These are phyloP conservation scores for Spilogale gracilis DNA, from an alignment of 2,113 vertebrate genomes.

Conservation along the genomic window DNA sequence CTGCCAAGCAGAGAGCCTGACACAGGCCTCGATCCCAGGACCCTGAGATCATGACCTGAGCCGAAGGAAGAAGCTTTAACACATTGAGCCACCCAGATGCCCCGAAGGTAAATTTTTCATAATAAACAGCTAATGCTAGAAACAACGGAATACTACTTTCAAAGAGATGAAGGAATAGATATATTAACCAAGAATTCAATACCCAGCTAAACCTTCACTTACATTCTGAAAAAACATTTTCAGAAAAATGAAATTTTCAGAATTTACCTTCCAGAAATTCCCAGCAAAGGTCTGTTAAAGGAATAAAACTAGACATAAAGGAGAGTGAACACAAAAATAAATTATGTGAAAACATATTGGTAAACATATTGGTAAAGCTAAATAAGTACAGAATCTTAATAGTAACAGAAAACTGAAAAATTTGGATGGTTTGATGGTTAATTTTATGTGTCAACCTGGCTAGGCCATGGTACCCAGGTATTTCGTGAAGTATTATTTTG, in stretches of 20 bases:
- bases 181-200: background rate
- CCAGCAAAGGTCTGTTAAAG: constrained; percentile 4
- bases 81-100: too few species aligned
- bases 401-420: background rate
- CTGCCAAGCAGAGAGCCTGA: too few species aligned
- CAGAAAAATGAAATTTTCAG: background rate
- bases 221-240: constrained; percentile 1
- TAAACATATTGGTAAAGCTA: constrained; percentile 31
- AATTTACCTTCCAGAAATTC: background rate
- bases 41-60: too few species aligned
- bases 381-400: background rate
- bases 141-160: background rate
- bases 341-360: constrained; percentile 15
- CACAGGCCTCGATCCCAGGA: too few species aligned
- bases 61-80: too few species aligned
- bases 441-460: background rate
- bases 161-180: background rate
- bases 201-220: background rate
- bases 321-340: background rate
- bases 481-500: background rate
- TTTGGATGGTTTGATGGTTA: background rate
- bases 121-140: constrained; percentile 31
- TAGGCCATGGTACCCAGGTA: background rate
- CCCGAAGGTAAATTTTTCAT: background rate
- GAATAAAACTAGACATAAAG: background rate